Percentiles rank a stretch among this genome's conserved stretches.
These are phyloP conservation scores for Piaya cayana DNA, from an alignment of 2,113 vertebrate species.

Conservation along the genomic window DNA sequence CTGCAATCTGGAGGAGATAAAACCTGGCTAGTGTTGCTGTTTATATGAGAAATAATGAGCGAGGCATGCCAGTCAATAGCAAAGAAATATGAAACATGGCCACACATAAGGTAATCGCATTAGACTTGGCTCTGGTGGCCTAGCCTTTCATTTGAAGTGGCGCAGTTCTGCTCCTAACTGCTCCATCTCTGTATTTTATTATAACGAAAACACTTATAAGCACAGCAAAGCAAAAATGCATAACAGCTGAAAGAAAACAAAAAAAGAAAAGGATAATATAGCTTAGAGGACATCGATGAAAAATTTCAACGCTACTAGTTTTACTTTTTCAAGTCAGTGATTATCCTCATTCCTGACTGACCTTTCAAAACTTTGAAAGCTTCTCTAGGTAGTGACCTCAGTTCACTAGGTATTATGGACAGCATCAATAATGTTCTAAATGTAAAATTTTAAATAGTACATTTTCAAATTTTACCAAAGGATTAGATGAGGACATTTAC, in stretches of 20 bases:
- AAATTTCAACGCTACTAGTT: not conserved
- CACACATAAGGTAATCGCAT: not conserved
- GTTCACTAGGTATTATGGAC: not conserved
- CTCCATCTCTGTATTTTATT: not conserved
- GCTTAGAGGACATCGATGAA: not conserved
- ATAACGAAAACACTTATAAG: not conserved
- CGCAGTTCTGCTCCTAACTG: not conserved
- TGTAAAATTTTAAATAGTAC: not conserved
- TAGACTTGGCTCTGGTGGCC: not conserved
- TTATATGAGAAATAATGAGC: not conserved
- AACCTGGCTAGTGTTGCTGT: not conserved
- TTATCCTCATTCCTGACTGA: not conserved
- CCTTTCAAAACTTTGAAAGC: not conserved
- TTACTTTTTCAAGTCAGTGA: not conserved
- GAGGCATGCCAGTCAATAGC: not conserved
- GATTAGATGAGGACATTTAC: not conserved
- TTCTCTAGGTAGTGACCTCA: not conserved
- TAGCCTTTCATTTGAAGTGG: not conserved
- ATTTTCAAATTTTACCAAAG: constrained; percentile 12
- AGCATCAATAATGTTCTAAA: not conserved
- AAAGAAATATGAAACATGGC: not conserved
- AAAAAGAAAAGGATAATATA: not conserved
- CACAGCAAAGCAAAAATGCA: not conserved
- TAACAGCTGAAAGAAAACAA: not conserved
- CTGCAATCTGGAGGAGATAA: not conserved